Evolutionary conservation across 30 jellyfish, hydroid and myxozoan genomes (phyloP).

Genomic region (Aurelia sp.): DNA sequence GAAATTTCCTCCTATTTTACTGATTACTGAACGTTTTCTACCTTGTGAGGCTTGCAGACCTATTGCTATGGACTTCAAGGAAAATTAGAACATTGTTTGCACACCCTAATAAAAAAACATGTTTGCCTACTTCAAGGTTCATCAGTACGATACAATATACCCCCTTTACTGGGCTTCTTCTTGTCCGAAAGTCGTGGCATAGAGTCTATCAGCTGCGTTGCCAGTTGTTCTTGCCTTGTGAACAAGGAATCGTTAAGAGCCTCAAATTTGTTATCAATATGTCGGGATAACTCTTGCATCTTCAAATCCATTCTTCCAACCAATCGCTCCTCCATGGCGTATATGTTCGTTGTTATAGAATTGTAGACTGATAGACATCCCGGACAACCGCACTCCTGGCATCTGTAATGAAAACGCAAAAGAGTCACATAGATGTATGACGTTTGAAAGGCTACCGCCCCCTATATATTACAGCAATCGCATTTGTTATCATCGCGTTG

Average conservation of each 20-base stretch:
- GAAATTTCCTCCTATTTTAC: no score
- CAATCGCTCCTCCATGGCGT: slow-evolving; percentile 76
- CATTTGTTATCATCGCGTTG: no score
- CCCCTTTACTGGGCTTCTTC: slow-evolving; percentile 44
- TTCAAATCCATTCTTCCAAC: slow-evolving; percentile 67
- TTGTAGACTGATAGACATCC: slow-evolving; percentile 76
- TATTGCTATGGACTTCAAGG: no score
- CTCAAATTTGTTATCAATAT: slow-evolving; percentile 63
- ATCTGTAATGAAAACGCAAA: slow-evolving; percentile 23
- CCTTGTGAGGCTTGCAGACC: no score
- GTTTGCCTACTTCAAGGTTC: background rate
- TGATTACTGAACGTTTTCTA: no score
- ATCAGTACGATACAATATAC: slow-evolving; percentile 47
- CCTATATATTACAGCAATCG: no score
- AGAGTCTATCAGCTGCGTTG: slow-evolving; percentile 45
- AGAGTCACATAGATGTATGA: background rate
- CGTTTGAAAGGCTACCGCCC: background rate
- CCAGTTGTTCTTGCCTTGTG: slow-evolving; percentile 53
- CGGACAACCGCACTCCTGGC: slow-evolving; percentile 83
- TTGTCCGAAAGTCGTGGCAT: slow-evolving; percentile 33
- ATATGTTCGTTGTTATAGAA: slow-evolving; percentile 69
- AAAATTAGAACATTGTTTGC: no score
- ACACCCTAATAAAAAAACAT: no score
- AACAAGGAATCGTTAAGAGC: slow-evolving; percentile 63
- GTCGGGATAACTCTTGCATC: slow-evolving; percentile 67